Evolutionary conservation across 2,888 invertebrate genomes (phyloP).

Genomic region (Ophion slaviceki): DNA sequence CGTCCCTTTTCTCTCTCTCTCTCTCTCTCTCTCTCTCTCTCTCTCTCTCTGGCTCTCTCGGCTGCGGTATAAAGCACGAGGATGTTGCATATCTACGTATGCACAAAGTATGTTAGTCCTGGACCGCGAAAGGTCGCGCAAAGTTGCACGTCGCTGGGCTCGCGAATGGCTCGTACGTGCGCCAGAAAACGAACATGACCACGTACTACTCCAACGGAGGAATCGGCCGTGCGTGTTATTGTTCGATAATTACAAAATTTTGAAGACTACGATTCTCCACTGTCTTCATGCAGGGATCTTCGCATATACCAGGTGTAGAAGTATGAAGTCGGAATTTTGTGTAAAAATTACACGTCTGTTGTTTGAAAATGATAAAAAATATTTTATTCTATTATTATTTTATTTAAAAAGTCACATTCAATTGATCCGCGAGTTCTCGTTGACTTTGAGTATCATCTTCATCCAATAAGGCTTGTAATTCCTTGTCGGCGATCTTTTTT

Average conservation of each 20-base stretch:
- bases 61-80: not conserved
- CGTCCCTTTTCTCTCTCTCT: constrained; percentile 12
- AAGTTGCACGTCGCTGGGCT: constrained; percentile 47
- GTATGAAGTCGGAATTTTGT: no score
- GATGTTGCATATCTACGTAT: not conserved
- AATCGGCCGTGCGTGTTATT: constrained; percentile 47
- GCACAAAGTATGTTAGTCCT: constrained; percentile 28
- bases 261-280: constrained; percentile 2
- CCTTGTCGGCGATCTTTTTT: no score
- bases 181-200: constrained; percentile 50
- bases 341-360: no score
- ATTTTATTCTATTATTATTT: no score
- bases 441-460: no score
- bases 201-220: constrained; percentile 32
- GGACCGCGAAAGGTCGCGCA: constrained; percentile 37
- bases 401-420: no score
- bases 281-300: not conserved
- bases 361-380: no score
- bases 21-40: not conserved
- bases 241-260: constrained; percentile 49
- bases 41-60: not conserved
- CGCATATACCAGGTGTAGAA: no score
- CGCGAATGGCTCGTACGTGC: constrained; percentile 60
- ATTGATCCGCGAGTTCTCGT: no score
- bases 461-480: no score